Base-by-base conservation (phyloP, 2,113 vertebrate genomes). In the Sprattus sprattus region DNA sequence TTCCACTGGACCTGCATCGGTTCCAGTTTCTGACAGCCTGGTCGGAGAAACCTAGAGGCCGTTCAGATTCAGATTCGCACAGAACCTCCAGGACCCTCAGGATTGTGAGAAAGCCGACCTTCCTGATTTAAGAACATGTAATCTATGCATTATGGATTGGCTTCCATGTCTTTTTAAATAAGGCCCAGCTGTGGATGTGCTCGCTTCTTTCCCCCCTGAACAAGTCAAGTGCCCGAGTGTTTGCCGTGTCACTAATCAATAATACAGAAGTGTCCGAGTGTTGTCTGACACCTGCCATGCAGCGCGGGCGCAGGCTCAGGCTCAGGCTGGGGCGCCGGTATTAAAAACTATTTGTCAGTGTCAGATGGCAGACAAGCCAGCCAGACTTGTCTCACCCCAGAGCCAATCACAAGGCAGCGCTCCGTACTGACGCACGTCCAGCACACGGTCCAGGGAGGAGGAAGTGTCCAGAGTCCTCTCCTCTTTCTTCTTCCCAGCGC, bases 331-430 rank as follows among this genome's bases (percentile, higher is more conserved):
- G 75, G 87, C 71, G 82, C 75, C 87, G 83, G 88, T 89, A 91
- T 91, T 91, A 91, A 91, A 91, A 91, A 89, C 88, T 89, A 90
- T 90, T 89, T 86, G 83, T 92, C 91, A 89, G 90, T 89, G 88
- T 90, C 90, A 91, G 86, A 82, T 86, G 45, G 50, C 82, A 85
- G 90, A 91, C 87, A 84, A 81, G 88, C 88, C 87, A 57, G 82
- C 71, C 83, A 85, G 85, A 89, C 46, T 81, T 85, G 67, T 85
- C 50, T 57, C 81, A 45, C 67, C 82, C 83, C 28, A 25, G 46
- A 82, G 82, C 91, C 91, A 91, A 91, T 91, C 83, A 89, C 88
- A 85, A 92, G 88, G 86, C 22, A 80, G 84, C 60, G 81, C 71
- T 60, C 45, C 47, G 64, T 25, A 3, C 64, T 67, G 64, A 67